Conservation (phyloP, 2,888 invertebrate species). For the Sycophila texana region DNA sequence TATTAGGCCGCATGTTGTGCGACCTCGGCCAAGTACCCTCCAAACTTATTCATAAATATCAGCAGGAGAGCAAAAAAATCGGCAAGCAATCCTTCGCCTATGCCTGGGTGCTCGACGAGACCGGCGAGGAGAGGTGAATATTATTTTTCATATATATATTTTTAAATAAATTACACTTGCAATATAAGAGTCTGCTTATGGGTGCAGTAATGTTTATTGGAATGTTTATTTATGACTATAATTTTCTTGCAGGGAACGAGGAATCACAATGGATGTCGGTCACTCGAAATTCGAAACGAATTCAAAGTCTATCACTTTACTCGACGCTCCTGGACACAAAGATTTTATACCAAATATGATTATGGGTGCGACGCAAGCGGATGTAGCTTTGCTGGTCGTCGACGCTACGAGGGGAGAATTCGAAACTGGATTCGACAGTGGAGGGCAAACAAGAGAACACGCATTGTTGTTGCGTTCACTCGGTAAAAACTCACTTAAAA, state of each 20-base stretch:
- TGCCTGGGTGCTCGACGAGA: constrained; percentile 99
- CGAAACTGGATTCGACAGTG: constrained; percentile 98
- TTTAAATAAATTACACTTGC: too few relatives aligned
- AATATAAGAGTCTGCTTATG: not conserved
- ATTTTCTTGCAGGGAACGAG: constrained; percentile 82
- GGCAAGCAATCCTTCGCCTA: constrained; percentile 99
- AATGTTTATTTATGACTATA: not conserved
- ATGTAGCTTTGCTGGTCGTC: constrained; percentile 96
- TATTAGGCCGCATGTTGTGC: constrained; percentile 97
- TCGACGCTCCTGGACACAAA: constrained; percentile 99
- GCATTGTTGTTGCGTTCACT: constrained; percentile 91
- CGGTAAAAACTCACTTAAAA: constrained; percentile 73
- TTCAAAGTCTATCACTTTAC: constrained; percentile 86
- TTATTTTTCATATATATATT: too few relatives aligned
- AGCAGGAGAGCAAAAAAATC: constrained; percentile 96
- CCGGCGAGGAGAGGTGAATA: constrained; percentile 91
- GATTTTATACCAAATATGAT: constrained; percentile 99
- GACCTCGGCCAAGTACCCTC: constrained; percentile 84
- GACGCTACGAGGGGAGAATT: constrained; percentile 98
- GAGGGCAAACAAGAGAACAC: constrained; percentile 98
- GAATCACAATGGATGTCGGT: constrained; percentile 99
- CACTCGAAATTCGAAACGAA: constrained; percentile 94
- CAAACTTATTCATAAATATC: constrained; percentile 89
- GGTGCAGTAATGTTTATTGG: not conserved
- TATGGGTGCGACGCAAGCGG: constrained; percentile 97